These are phyloP conservation scores for Nerophis lumbriciformis DNA, from an alignment of 2,113 vertebrate genomes.

Conservation along the genomic window DNA sequence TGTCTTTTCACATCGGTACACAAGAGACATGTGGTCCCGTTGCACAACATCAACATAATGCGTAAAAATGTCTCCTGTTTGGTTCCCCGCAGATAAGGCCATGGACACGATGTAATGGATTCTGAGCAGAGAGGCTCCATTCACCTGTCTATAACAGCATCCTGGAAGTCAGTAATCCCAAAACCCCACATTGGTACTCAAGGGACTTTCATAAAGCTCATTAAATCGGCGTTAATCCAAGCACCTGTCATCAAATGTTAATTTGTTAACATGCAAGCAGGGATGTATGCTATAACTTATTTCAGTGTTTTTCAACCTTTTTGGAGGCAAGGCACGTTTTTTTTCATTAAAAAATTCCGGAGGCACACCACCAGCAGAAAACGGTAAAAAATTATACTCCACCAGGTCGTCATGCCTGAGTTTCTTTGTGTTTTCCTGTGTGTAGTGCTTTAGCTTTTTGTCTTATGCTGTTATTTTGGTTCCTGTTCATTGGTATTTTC, in stretches of 20 bases:
- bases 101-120: constrained; percentile 34
- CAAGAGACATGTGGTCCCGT: constrained; percentile 2
- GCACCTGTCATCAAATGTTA: constrained; percentile 56
- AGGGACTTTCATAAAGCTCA: constrained; percentile 43
- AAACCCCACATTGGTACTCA: constrained; percentile 40
- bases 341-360: no score
- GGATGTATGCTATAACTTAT: constrained; percentile 31
- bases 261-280: constrained; percentile 37
- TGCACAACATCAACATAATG: constrained; percentile 4
- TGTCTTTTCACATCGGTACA: constrained; percentile 6
- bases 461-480: no score
- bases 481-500: no score
- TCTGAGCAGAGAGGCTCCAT: constrained; percentile 30
- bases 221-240: constrained; percentile 56
- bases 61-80: constrained; percentile 11
- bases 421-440: no score
- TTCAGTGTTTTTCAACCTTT: no score
- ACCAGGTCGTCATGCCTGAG: no score
- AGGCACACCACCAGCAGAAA: no score
- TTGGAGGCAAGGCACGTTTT: no score
- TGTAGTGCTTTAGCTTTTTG: no score
- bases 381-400: no score
- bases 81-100: constrained; percentile 16
- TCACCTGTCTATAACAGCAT: constrained; percentile 34
- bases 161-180: constrained; percentile 44